These are phyloP conservation scores for Thera obeliscata DNA, from an alignment of 2,888 invertebrate species.

Conservation along the genomic window DNA sequence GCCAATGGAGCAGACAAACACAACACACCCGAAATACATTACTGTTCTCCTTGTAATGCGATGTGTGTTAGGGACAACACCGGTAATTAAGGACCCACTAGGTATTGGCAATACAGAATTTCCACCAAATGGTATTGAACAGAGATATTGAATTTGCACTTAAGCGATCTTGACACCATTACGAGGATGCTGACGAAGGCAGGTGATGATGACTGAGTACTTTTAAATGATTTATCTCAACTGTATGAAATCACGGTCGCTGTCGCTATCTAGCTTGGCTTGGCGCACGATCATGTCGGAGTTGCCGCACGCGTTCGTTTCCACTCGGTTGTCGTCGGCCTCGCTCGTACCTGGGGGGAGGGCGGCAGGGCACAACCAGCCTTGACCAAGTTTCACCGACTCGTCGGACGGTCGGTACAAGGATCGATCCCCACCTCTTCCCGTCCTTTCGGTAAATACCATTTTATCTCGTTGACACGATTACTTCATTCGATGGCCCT, in stretches of 20 bases:
- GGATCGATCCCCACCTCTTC: constrained; percentile 82
- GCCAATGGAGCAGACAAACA: too few species aligned
- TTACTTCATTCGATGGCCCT: constrained; percentile 71
- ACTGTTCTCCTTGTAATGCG: too few species aligned
- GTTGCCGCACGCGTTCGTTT: constrained; percentile 43
- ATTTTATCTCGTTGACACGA: constrained; percentile 76
- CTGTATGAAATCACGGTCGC: constrained; percentile 72
- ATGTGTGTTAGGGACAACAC: too few species aligned
- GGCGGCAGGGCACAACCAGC: constrained; percentile 67
- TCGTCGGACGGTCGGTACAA: constrained; percentile 78
- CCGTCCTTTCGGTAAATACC: constrained; percentile 74
- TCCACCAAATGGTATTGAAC: constrained; percentile 13
- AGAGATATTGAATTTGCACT: constrained; percentile 42
- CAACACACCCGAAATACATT: too few species aligned
- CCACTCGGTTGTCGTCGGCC: constrained; percentile 66
- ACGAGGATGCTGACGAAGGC: constrained; percentile 66
- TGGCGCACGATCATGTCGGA: constrained; percentile 69
- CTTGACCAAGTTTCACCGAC: constrained; percentile 84
- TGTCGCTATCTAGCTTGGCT: constrained; percentile 64
- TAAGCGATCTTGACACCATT: constrained; percentile 79
- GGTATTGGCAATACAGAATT: neutral
- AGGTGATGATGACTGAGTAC: constrained; percentile 28
- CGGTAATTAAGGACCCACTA: neutral
- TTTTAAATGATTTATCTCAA: constrained; percentile 71
- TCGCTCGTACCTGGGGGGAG: constrained; percentile 57